These are phyloP conservation scores for Drosophila tripunctata DNA, from an alignment of 2,888 invertebrate genomes.

Conservation along the genomic window DNA sequence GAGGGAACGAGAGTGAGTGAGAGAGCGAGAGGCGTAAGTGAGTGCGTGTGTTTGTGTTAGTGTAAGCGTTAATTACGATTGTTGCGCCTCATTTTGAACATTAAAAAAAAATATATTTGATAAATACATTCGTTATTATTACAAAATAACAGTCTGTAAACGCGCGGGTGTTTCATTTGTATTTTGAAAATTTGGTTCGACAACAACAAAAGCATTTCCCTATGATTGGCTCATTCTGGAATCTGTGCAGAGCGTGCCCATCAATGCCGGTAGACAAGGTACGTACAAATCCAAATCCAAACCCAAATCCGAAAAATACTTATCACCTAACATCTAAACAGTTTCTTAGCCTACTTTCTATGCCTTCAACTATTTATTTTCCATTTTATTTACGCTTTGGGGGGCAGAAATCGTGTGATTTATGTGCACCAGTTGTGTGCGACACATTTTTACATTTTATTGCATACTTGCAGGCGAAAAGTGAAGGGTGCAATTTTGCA, in stretches of 20 bases:
- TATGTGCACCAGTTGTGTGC: conserved; percentile 51
- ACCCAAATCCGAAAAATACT: neutral
- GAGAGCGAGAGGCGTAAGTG: conserved; percentile 45
- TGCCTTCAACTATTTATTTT: conserved; percentile 26
- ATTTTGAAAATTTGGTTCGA: conserved; percentile 59
- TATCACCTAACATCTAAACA: conserved; percentile 17
- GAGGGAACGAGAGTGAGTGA: conserved; percentile 13
- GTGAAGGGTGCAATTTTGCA: conserved; percentile 44
- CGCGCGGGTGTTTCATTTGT: conserved; percentile 67
- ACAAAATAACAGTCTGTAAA: conserved; percentile 36
- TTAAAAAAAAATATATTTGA: too few relatives aligned
- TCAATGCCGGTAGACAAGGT: conserved; percentile 99
- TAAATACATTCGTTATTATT: conserved; percentile 20
- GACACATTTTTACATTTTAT: conserved; percentile 72
- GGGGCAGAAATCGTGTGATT: conserved; percentile 57
- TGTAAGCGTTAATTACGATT: conserved; percentile 49
- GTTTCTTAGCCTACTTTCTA: conserved; percentile 55
- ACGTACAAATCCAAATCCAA: conserved; percentile 84
- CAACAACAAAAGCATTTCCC: conserved; percentile 84
- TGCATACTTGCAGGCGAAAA: conserved; percentile 63
- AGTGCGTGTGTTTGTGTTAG: conserved; percentile 34
- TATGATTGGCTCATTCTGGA: conserved; percentile 99
- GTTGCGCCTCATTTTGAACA: conserved; percentile 55
- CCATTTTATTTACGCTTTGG: conserved; percentile 15
- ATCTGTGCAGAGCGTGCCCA: conserved; percentile 97